phyloP scores from a whole-genome alignment of 2,113 vertebrate genomes.

The Kobus ellipsiprymnus region DNA sequence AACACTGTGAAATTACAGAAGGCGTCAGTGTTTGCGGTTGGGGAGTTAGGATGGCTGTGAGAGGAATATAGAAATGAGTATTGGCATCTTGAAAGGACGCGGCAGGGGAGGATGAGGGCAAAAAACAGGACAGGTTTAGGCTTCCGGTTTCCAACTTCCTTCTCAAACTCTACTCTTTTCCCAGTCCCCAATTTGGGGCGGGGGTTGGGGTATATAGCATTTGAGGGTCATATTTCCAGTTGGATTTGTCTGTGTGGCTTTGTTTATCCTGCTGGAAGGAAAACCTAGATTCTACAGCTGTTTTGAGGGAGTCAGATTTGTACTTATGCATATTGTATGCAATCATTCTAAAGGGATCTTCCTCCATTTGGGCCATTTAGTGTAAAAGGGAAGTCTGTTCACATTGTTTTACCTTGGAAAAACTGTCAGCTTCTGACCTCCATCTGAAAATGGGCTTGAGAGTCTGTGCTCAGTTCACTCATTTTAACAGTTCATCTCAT shows the following conservation, averaged over 20 bases:
- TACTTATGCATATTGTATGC: background rate
- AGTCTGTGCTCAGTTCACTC: background rate
- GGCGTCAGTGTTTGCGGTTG: background rate
- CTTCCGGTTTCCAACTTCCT: background rate
- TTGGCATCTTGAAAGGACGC: background rate
- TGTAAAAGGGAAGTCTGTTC: background rate
- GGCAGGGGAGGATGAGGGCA: background rate
- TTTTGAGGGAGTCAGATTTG: background rate
- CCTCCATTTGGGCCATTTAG: background rate
- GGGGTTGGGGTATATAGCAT: background rate
- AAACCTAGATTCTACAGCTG: background rate
- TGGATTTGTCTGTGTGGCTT: background rate
- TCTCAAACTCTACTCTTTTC: background rate
- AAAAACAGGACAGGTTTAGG: background rate
- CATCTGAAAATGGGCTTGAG: background rate
- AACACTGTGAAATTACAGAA: background rate
- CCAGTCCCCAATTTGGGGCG: background rate
- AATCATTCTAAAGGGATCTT: background rate
- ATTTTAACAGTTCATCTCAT: fast-evolving
- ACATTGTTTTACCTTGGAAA: background rate
- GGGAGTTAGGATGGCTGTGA: background rate
- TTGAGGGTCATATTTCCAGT: background rate
- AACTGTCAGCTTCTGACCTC: background rate
- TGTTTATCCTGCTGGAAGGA: background rate
- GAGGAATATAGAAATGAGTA: background rate